These are phyloP conservation scores for Cyprinodon brontotheroides DNA, from an alignment of 2,113 vertebrate species.

Conservation along the genomic window DNA sequence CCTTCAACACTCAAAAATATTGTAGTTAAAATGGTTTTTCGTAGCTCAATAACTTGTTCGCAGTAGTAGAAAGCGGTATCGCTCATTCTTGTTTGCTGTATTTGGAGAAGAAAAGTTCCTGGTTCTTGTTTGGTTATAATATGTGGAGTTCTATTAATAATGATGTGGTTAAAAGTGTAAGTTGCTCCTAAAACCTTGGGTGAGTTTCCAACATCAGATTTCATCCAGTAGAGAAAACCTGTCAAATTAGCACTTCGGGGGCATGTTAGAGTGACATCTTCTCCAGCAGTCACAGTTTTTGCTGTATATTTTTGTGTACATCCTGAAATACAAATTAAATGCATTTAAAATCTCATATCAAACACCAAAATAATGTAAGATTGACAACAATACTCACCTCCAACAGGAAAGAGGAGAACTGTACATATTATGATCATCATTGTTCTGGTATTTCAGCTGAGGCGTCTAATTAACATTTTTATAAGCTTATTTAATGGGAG, in stretches of 20 bases:
- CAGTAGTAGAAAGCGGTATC: slow-evolving; percentile 60
- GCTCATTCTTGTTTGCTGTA: background rate
- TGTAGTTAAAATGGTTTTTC: fast-evolving
- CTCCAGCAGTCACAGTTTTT: slow-evolving; percentile 12
- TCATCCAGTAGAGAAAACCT: background rate
- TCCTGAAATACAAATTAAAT: background rate
- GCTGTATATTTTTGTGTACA: background rate
- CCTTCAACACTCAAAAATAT: slow-evolving; percentile 43
- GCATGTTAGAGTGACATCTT: slow-evolving; percentile 22
- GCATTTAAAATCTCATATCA: background rate
- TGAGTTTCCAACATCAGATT: slow-evolving; percentile 33
- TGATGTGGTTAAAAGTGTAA: fast-evolving
- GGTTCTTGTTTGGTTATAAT: slow-evolving; percentile 29
- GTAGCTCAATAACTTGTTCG: background rate
- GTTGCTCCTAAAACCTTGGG: slow-evolving; percentile 36
- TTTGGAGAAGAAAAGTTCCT: slow-evolving; percentile 37
- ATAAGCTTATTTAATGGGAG: slow-evolving; percentile 7
- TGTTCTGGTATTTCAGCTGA: background rate
- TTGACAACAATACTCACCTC: background rate
- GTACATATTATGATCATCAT: slow-evolving; percentile 26
- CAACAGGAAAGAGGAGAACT: background rate
- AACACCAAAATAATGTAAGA: background rate
- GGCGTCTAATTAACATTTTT: background rate
- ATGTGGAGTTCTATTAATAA: fast-evolving
- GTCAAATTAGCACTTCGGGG: fast-evolving